Percentiles rank a stretch among this genome's conserved stretches.
Evolutionary conservation across 2,797 vertebrate genomes (phyloP).

Genomic region (Lagodon rhomboides): DNA sequence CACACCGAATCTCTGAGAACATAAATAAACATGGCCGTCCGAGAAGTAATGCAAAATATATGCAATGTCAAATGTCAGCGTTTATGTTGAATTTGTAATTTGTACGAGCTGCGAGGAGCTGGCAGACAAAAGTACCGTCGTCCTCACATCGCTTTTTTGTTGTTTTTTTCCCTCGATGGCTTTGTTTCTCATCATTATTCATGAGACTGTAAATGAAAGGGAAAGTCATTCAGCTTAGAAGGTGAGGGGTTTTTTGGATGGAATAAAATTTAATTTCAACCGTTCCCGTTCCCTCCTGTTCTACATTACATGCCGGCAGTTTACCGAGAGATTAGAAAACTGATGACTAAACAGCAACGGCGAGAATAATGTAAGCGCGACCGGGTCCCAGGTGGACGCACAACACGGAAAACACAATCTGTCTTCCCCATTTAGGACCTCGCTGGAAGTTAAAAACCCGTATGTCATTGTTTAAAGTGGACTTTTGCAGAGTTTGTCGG

Average conservation of each 20-base stretch:
- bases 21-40: background rate
- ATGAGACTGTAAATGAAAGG: conserved; percentile 53
- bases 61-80: conserved; percentile 25
- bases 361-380: conserved; percentile 25
- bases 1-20: too few relatives aligned
- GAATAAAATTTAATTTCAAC: conserved; percentile 50
- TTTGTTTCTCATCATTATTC: conserved; percentile 62
- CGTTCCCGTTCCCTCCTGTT: conserved; percentile 27
- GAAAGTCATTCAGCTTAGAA: conserved; percentile 30
- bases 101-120: background rate
- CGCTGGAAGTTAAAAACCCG: conserved; percentile 14
- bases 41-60: background rate
- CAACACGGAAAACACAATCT: conserved; percentile 30
- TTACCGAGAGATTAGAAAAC: conserved; percentile 56
- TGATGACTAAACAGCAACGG: conserved; percentile 40
- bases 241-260: conserved; percentile 49
- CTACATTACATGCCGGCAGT: conserved; percentile 47
- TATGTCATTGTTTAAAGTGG: conserved; percentile 23
- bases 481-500: conserved; percentile 30
- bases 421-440: background rate
- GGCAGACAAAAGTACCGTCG: conserved; percentile 5
- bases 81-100: conserved; percentile 27
- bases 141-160: conserved; percentile 25
- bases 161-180: background rate
- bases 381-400: conserved; percentile 13